Percentiles rank a stretch among this genome's conserved stretches.
Conservation (phyloP, 2,113 vertebrate genomes). For the Myrmecobius fasciatus region DNA sequence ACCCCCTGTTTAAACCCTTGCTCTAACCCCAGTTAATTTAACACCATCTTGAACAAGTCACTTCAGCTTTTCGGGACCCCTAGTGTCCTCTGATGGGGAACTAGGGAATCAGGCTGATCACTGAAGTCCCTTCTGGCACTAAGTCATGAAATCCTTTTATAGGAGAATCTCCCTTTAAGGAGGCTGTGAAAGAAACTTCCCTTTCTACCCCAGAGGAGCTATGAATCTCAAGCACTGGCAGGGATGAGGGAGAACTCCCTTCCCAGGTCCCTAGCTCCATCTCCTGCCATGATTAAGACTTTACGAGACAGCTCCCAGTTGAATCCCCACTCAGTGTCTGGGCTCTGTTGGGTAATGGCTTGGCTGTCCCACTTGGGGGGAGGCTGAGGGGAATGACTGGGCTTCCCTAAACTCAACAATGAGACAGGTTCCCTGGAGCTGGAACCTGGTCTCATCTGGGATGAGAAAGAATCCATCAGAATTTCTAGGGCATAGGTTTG, state of each 20-base stretch:
- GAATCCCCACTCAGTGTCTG: background rate
- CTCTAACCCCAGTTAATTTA: background rate
- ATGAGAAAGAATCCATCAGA: background rate
- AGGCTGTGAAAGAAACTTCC: background rate
- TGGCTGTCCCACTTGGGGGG: background rate
- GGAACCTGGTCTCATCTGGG: background rate
- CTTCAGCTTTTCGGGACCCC: background rate
- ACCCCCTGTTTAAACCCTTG: background rate
- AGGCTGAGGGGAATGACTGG: background rate
- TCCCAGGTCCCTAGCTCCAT: background rate
- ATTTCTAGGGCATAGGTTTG: background rate
- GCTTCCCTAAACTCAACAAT: background rate
- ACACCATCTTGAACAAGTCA: background rate
- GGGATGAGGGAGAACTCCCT: background rate
- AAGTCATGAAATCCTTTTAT: background rate
- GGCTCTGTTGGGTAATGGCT: background rate
- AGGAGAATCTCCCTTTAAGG: background rate
- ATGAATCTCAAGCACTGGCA: background rate
- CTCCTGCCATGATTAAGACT: background rate
- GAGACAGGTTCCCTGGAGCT: background rate
- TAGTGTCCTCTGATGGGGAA: background rate
- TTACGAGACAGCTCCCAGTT: background rate
- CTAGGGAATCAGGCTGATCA: background rate
- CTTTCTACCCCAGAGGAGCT: background rate
- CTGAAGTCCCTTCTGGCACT: background rate